Evolutionary conservation across 2,888 invertebrate species (phyloP).

Genomic region (Amiota minor): DNA sequence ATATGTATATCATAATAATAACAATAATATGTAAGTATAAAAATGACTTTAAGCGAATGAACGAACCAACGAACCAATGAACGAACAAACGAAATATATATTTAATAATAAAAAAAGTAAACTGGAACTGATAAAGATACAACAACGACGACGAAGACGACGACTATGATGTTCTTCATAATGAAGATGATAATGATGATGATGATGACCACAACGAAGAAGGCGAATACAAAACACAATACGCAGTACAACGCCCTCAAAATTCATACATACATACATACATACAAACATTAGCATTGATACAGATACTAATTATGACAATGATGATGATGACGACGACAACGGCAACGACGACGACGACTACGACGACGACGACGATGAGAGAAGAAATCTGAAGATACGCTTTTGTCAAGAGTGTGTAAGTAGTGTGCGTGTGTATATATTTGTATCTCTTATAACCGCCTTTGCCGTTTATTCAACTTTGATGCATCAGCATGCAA

Average conservation of each 20-base stretch:
- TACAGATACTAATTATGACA: background rate
- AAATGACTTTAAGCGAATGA: no score
- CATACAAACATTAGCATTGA: background rate
- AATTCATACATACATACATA: conserved; percentile 11
- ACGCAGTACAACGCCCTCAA: conserved; percentile 29
- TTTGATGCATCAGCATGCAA: background rate
- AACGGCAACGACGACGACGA: no score
- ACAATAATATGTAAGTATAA: no score
- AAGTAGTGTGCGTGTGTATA: background rate
- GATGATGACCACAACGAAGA: no score
- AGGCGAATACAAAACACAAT: background rate
- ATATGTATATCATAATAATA: background rate
- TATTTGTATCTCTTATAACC: conserved; percentile 1
- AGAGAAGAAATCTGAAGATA: no score
- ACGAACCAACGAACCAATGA: background rate
- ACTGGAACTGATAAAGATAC: no score
- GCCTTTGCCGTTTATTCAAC: conserved; percentile 20
- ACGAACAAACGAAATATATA: background rate
- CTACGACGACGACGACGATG: no score
- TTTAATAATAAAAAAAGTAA: background rate
- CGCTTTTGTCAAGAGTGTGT: no score
- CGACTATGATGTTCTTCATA: no score
- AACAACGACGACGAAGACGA: no score
- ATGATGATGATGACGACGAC: no score
- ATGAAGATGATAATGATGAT: no score